Evolutionary conservation across 2,888 invertebrate species (phyloP), one percentile per base, ranked within the genome.

Genomic region (Anthrax anthrax): DNA sequence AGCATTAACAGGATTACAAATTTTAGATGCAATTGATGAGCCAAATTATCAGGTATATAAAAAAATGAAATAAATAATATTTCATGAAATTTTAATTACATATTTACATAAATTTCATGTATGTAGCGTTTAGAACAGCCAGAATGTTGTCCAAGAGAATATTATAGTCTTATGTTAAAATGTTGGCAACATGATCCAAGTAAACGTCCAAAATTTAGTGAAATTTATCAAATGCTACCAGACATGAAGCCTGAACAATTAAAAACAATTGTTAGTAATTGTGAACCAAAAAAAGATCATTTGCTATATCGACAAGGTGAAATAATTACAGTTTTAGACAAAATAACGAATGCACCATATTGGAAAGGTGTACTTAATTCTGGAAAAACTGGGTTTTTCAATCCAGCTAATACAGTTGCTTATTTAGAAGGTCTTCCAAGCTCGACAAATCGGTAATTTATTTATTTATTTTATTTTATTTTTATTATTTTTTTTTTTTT

Each of bases 141-240:
- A 0, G 94, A 94, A 58, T 88, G 89, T 59, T 96, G 96, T 61
- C 94, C 97, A 0, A 81, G 85, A 54, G 90, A 90, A 37, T 92
- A 92, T 65, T 96, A 90, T 63, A 75, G 78, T 10, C 69, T 92
- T 13, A 96, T 98, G 96, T 72, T 85, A 55, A 86, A 90, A 61
- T 97, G 97, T 64, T 98, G 98, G 98, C 80, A 86, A 49, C 94
- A 96, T 61, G 91, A 95, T 56, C 84, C 91, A 0, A 74, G 75
- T 34, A 79, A 83, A 54, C 72, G 98, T 50, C 97, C 97, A 0
- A 87, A 84, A 50, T 98, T 98, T 64, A 77, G 80, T 42, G 91
- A 95, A 52, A 75, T 97, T 19, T 78, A 80, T 43, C 75, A 77
- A 14, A 73, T 80, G 44, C 65, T 97, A 53, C 84, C 86, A 0